Base-by-base conservation (phyloP, 2,113 vertebrate genomes). In the Uria lomvia region DNA sequence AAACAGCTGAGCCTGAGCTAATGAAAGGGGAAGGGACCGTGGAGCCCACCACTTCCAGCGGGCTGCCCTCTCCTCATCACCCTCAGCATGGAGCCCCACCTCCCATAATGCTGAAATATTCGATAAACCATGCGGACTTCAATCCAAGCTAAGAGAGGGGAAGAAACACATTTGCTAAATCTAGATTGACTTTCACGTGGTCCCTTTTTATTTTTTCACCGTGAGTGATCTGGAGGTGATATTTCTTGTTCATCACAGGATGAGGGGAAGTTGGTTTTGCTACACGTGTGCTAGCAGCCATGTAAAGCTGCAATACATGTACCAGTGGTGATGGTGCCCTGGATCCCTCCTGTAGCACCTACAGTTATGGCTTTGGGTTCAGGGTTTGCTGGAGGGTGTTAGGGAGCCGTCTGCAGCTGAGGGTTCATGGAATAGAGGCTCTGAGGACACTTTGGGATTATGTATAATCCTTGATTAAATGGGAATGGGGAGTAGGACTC, bases 1-100 rank as follows among this genome's bases (percentile, higher is more conserved):
- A 56, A 94, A 94, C 97, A 97, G 95, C 96, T 96, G 96, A 95
- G 94, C 86, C 94, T 71, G 27, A 8, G 77, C 62, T 96, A 96
- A 97, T 97, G 86, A 97, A 88, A 59, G 66, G 71, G 92, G 78
- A 97, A 98, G 86, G 49, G 80, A 86, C 58, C 56, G 14, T 24
- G 1, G 20, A 92, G 58, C 68, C 47, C 73, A 86, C 50, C 63
- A 56, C 42, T 87, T 78, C 66, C 72, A 81, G 14, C 56, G 55
- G 55, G 40, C 60, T 92, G 36, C 38, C 38, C 55, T 72, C 36
- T 65, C 84, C 78, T 90, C 49, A 42, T 91, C 88, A 78, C 24
- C 34, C 42, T 76, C 53, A 68, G 62, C 63, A 52, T 8, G 52
- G 71, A 70, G n/a, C n/a, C 82, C 58, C n/a, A 55, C 56, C 63